These are phyloP conservation scores for Pachypsylla venusta DNA, from an alignment of 1,140 invertebrate species.

Conservation along the genomic window DNA sequence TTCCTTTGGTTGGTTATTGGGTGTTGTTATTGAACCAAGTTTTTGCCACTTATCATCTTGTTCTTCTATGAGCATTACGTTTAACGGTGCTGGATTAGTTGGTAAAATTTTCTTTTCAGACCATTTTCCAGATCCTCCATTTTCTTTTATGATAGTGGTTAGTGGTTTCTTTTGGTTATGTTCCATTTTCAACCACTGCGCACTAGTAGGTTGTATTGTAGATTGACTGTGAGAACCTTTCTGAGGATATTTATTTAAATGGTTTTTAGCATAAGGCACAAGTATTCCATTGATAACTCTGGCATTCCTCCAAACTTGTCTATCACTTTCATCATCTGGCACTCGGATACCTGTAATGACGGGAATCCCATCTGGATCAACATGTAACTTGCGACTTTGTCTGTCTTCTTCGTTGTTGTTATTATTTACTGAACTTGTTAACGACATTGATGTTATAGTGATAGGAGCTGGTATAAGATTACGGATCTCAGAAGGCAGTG, in stretches of 20 bases:
- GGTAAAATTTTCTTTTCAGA: not conserved
- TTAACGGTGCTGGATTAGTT: not conserved
- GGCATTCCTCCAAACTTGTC: conserved; percentile 69
- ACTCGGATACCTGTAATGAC: conserved; percentile 63
- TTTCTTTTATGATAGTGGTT: conserved; percentile 1
- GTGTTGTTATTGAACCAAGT: not conserved
- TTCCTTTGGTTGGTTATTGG: not conserved
- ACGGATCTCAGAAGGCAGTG: not conserved
- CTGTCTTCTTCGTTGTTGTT: conserved; percentile 33
- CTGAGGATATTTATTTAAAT: conserved; percentile 4
- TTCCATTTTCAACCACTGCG: conserved; percentile 20
- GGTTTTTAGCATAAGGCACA: conserved; percentile 29
- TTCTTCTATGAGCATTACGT: not conserved
- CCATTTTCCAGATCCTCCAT: not conserved
- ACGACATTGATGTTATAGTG: conserved; percentile 41
- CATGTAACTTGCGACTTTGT: conserved; percentile 36
- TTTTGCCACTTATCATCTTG: not conserved
- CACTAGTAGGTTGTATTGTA: not conserved
- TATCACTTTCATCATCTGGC: conserved; percentile 65
- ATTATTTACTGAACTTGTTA: conserved; percentile 39
- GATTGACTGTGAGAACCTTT: not conserved
- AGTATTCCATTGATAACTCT: conserved; percentile 67
- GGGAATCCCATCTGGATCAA: conserved; percentile 54
- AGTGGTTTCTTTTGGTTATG: conserved; percentile 9
- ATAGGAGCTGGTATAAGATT: conserved; percentile 45